These are phyloP conservation scores for Catocala nupta DNA, from an alignment of 2,888 invertebrate species.

Conservation along the genomic window DNA sequence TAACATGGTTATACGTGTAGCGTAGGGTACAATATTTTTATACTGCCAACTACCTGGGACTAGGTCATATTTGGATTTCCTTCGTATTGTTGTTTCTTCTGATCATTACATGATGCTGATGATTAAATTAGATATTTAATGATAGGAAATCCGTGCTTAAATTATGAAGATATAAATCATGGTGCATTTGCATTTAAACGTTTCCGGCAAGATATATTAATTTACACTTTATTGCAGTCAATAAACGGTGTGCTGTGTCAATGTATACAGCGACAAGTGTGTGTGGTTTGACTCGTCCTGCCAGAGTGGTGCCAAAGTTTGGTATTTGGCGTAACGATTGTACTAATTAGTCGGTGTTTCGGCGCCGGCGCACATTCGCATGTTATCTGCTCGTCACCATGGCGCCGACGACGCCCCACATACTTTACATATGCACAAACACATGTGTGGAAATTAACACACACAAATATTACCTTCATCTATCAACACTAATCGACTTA, in stretches of 20 bases:
- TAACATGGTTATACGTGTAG: background rate
- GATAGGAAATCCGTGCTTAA: slow-evolving; percentile 46
- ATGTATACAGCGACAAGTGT: too few species aligned
- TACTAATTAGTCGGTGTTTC: slow-evolving; percentile 43
- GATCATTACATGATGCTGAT: slow-evolving; percentile 11
- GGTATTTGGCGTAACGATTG: slow-evolving; percentile 20
- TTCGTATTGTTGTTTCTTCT: background rate
- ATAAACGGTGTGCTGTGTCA: too few species aligned
- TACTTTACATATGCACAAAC: background rate
- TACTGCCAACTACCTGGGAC: background rate
- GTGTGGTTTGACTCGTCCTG: too few species aligned
- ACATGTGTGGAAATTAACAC: slow-evolving; percentile 35
- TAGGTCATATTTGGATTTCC: background rate
- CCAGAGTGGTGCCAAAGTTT: too few species aligned
- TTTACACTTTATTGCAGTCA: too few species aligned
- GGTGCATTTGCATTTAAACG: slow-evolving; percentile 46
- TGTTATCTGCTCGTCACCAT: slow-evolving; percentile 44
- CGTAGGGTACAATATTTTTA: background rate
- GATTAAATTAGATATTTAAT: slow-evolving; percentile 33
- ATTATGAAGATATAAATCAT: slow-evolving; percentile 34
- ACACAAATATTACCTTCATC: slow-evolving; percentile 18
- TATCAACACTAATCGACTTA: slow-evolving; percentile 26
- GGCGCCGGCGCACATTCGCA: slow-evolving; percentile 47
- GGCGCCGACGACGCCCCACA: slow-evolving; percentile 38
- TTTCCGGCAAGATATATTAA: slow-evolving; percentile 29